Evolutionary conservation across 2,797 vertebrate species (phyloP).

Genomic region (Tragelaphus oryx): DNA sequence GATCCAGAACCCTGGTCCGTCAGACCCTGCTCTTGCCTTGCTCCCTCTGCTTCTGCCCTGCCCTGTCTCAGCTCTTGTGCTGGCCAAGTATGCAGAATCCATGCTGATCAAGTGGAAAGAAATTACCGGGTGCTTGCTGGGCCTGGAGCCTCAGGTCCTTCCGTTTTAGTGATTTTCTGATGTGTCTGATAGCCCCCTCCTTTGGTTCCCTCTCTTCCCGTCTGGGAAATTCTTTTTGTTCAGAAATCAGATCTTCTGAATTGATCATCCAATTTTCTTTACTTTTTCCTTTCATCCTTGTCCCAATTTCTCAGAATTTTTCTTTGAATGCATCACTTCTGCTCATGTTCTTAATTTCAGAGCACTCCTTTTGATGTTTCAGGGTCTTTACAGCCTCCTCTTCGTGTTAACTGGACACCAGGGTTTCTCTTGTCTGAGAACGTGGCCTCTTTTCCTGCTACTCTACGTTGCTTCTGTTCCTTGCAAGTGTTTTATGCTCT

Average conservation of each 20-base stretch:
- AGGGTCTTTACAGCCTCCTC: fast-evolving
- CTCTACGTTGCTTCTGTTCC: background rate
- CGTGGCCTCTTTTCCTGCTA: background rate
- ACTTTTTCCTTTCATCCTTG: background rate
- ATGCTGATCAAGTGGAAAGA: fast-evolving
- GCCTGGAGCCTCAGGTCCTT: background rate
- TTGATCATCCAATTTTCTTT: background rate
- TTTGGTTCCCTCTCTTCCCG: fast-evolving
- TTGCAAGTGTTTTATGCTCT: too few species aligned
- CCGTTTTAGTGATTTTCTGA: fast-evolving
- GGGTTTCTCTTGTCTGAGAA: background rate
- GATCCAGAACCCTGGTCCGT: background rate
- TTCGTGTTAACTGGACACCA: fast-evolving
- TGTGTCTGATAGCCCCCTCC: background rate
- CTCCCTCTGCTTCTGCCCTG: too few species aligned
- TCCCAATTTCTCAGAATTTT: background rate
- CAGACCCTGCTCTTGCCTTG: background rate
- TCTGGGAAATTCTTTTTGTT: background rate
- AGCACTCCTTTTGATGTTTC: fast-evolving
- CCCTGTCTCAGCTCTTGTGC: background rate
- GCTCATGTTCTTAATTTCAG: fast-evolving
- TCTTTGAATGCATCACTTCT: fast-evolving
- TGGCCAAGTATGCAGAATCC: background rate
- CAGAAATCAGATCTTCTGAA: background rate
- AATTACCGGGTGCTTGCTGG: fast-evolving